These are phyloP conservation scores for Tachina lurida DNA, from an alignment of 2,888 invertebrate species.

Conservation along the genomic window DNA sequence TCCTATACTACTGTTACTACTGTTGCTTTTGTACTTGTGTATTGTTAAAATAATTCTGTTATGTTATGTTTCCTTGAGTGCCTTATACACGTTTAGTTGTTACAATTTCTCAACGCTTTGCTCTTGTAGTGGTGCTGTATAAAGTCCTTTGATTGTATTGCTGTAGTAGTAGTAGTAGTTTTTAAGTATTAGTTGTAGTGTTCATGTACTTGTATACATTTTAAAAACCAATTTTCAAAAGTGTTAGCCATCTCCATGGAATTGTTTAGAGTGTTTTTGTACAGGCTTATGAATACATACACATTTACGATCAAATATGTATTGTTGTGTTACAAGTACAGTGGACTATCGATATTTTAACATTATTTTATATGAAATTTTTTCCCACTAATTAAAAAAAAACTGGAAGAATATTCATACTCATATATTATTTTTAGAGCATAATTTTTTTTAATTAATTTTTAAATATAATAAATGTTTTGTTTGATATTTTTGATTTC, in stretches of 20 bases:
- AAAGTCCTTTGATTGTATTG: background rate
- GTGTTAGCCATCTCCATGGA: constrained; percentile 55
- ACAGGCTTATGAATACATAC: constrained; percentile 23
- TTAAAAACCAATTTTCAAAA: constrained; percentile 68
- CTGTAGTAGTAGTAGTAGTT: constrained; percentile 1
- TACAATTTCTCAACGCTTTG: constrained; percentile 30
- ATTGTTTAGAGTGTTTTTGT: constrained; percentile 23
- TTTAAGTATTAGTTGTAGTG: constrained; percentile 23
- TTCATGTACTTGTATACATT: constrained; percentile 49
- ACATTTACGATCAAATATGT: constrained; percentile 14
- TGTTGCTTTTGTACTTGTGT: constrained; percentile 14
- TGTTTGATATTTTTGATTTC: too few relatives aligned
- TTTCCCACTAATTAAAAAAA: too few relatives aligned
- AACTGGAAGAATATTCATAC: too few relatives aligned
- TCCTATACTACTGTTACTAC: background rate
- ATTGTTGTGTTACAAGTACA: constrained; percentile 12
- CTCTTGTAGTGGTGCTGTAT: constrained; percentile 23
- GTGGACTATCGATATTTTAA: background rate
- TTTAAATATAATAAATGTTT: too few relatives aligned
- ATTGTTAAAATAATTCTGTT: constrained; percentile 44
- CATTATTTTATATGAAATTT: background rate
- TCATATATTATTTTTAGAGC: too few relatives aligned
- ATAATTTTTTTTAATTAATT: too few relatives aligned
- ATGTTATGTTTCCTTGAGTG: constrained; percentile 35
- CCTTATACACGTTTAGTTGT: constrained; percentile 40